Conservation (phyloP, 2,888 invertebrate genomes). For the Hypomecis atomaria region DNA sequence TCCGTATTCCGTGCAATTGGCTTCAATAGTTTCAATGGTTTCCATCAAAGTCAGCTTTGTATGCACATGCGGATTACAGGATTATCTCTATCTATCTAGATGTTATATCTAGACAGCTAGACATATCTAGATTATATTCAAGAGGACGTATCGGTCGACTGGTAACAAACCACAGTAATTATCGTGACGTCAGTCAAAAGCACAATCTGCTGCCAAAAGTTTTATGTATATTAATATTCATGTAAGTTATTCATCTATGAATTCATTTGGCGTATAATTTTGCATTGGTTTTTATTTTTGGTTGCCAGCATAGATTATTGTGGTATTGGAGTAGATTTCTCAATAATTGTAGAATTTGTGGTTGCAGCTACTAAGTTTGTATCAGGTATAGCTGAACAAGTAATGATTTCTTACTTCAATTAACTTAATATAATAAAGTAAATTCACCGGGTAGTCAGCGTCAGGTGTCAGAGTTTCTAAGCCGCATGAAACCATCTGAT, state of each 20-base stretch:
- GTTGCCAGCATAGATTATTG: too few species aligned
- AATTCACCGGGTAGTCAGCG: too few species aligned
- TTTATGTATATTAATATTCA: neutral
- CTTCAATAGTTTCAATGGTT: slow-evolving; percentile 39
- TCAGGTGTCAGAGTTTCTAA: too few species aligned
- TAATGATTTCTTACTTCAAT: too few species aligned
- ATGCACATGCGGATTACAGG: slow-evolving; percentile 57
- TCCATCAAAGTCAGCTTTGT: slow-evolving; percentile 46
- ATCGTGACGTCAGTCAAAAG: slow-evolving; percentile 42
- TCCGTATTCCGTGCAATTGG: slow-evolving; percentile 39
- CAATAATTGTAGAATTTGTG: too few species aligned
- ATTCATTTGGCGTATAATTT: neutral
- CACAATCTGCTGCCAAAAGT: slow-evolving; percentile 33
- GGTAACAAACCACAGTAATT: slow-evolving; percentile 56
- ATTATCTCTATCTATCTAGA: slow-evolving; percentile 68
- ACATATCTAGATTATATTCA: slow-evolving; percentile 61
- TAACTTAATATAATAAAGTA: too few species aligned
- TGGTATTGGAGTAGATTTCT: too few species aligned
- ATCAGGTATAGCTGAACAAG: too few species aligned
- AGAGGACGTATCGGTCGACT: slow-evolving; percentile 67
- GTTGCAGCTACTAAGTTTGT: too few species aligned
- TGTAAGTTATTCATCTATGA: neutral
- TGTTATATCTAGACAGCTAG: slow-evolving; percentile 51
- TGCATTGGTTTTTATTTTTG: too few species aligned
- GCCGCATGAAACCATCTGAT: too few species aligned